Percentiles rank a stretch among this genome's conserved stretches.
These are phyloP conservation scores for Sarcophaga carnaria DNA, from an alignment of 2,888 invertebrate species.

Conservation along the genomic window DNA sequence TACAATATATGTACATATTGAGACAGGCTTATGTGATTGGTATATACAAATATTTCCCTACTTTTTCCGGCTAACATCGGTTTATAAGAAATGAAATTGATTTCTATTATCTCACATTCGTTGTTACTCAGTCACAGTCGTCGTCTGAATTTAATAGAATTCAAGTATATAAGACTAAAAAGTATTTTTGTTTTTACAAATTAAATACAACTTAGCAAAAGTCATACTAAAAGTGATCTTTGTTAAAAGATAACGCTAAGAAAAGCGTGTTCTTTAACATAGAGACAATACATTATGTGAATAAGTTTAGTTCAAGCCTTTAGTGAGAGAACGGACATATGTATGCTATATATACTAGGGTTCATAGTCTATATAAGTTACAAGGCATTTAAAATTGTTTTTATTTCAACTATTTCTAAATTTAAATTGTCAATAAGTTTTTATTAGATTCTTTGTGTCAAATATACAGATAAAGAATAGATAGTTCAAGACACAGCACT, in stretches of 20 bases:
- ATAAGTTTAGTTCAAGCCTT: slow-evolving; percentile 4
- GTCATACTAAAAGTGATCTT: slow-evolving; percentile 23
- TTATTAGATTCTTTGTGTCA: not conserved
- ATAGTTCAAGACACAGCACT: no score
- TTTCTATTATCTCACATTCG: slow-evolving; percentile 31
- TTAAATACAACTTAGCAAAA: not conserved
- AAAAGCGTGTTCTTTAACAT: slow-evolving; percentile 10
- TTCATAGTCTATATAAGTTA: slow-evolving; percentile 10
- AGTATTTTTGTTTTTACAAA: slow-evolving; percentile 17
- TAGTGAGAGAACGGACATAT: not conserved
- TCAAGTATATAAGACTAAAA: not conserved
- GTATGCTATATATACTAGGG: not conserved
- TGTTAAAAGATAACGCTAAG: slow-evolving; percentile 30
- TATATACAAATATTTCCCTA: slow-evolving; percentile 17
- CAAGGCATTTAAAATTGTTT: not conserved
- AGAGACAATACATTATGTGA: not conserved
- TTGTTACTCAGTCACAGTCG: no score
- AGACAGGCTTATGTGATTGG: not conserved
- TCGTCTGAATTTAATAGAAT: no score
- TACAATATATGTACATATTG: not conserved
- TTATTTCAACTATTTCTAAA: not conserved
- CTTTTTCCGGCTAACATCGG: slow-evolving; percentile 40
- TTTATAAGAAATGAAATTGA: slow-evolving; percentile 7
- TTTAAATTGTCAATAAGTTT: not conserved
- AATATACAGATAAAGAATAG: not conserved